These are phyloP conservation scores for Xenops minutus DNA, from an alignment of 2,797 vertebrate genomes.

Conservation along the genomic window DNA sequence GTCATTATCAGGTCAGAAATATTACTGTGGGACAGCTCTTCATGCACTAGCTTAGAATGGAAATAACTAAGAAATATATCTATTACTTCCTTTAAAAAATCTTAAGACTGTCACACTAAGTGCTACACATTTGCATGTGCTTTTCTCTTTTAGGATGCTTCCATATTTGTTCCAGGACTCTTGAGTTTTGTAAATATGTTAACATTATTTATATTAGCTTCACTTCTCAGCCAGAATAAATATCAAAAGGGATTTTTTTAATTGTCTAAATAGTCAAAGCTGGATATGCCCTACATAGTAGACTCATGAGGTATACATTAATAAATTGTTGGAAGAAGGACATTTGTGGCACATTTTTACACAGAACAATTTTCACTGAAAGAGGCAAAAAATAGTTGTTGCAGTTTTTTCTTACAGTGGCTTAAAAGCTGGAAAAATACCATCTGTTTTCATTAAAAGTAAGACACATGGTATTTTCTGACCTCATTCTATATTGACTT, in stretches of 20 bases:
- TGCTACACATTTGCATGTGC: rapidly evolving
- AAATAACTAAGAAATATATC: background rate
- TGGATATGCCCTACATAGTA: background rate
- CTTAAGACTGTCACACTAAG: rapidly evolving
- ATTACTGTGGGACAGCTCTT: rapidly evolving
- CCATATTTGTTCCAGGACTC: background rate
- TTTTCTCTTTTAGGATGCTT: background rate
- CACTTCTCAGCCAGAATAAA: background rate
- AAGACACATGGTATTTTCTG: background rate
- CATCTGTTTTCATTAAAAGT: constrained; percentile 8
- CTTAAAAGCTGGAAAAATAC: background rate
- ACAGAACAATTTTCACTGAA: background rate
- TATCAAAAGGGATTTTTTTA: background rate
- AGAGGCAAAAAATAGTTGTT: background rate
- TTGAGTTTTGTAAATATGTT: background rate
- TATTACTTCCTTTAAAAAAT: background rate
- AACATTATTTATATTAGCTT: background rate
- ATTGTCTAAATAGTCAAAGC: background rate
- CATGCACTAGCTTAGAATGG: background rate
- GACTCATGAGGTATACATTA: background rate
- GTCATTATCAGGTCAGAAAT: background rate
- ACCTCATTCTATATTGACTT: background rate
- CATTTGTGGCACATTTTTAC: background rate
- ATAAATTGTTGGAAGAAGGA: background rate
- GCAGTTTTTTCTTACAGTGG: background rate